Base-by-base conservation (phyloP, 2,888 invertebrate species). In the Trichacis sp. region DNA sequence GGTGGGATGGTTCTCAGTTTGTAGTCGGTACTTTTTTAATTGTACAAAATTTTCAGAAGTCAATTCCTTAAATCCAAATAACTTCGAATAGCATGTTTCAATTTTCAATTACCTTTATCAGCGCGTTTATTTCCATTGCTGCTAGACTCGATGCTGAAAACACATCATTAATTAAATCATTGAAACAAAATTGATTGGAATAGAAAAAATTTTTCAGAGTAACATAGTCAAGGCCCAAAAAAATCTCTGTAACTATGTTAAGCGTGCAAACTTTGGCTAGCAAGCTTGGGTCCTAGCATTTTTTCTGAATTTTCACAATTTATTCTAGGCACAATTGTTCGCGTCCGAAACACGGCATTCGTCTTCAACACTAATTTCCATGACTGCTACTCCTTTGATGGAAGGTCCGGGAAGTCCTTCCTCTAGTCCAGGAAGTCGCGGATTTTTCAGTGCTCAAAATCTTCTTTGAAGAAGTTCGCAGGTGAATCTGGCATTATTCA, bases 221-320 rank as follows among this genome's bases (percentile, higher is more conserved):
- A 51, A 61, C 49, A 56, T 62, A 59, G 65, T 47, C 50, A 59
- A 78, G 81, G 81, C 82, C 78, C 73, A 79, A 77, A 77, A 77
- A 75, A 60, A 81, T 71, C 83, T 80, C 83, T 79, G 82, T 74
- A 82, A 80, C 73, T 82, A 83, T 82, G 83, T 83, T 78, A 81
- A 81, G 81, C 68, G 58, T 71, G 74, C 70, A 81, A 83, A 83
- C n/a, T 80, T 81, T 82, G 81, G 82, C 84, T 84, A 83, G 81
- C 83, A 83, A 82, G 75, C 73, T 76, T 70, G 65, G 55, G 46
- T 38, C 68, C 49, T 58, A 18, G n/a, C n/a, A n/a, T n/a, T n/a
- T n/a, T n/a, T n/a, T n/a, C n/a, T n/a, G n/a, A n/a, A 47, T 36
- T 17, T 53, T 57, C 18, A 24, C 54, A 4, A 2, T 20, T 46